Percentiles rank a stretch among this genome's conserved stretches.
Conservation (phyloP, 2,797 vertebrate genomes). For the Ispidina lecontei region DNA sequence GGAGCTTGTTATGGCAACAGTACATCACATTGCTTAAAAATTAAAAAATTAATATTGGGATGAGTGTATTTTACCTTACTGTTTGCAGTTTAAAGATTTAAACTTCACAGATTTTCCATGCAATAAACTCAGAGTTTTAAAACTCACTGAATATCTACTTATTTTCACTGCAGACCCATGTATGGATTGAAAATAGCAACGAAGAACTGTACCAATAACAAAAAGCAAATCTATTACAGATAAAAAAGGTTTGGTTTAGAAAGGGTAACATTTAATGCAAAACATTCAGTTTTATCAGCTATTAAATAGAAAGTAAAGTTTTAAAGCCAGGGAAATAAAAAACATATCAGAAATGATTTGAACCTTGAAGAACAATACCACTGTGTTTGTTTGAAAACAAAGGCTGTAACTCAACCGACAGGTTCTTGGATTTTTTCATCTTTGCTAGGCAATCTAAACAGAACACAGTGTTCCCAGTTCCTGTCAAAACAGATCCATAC, state of each 20-base stretch:
- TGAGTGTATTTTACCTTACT: not conserved
- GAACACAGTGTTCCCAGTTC: not conserved
- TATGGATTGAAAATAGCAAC: not conserved
- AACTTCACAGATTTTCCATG: not conserved
- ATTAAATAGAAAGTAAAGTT: not conserved
- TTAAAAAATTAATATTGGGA: not conserved
- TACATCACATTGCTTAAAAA: not conserved
- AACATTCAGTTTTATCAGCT: not conserved
- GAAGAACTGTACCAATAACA: not conserved
- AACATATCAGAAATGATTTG: not conserved
- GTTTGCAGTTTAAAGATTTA: not conserved
- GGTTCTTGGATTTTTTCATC: not conserved
- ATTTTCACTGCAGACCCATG: not conserved
- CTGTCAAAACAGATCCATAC: not conserved
- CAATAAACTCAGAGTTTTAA: not conserved
- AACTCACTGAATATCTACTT: not conserved
- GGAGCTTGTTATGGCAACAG: not conserved
- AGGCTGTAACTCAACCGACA: not conserved
- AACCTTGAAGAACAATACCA: not conserved
- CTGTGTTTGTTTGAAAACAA: not conserved
- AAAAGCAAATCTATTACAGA: not conserved
- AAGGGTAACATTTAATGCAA: not conserved
- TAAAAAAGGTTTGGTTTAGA: not conserved
- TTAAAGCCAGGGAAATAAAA: conserved; percentile 20
- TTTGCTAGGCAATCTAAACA: not conserved